phyloP scores from a whole-genome alignment of 1,140 invertebrate species.

The Lasioglossum albipes region DNA sequence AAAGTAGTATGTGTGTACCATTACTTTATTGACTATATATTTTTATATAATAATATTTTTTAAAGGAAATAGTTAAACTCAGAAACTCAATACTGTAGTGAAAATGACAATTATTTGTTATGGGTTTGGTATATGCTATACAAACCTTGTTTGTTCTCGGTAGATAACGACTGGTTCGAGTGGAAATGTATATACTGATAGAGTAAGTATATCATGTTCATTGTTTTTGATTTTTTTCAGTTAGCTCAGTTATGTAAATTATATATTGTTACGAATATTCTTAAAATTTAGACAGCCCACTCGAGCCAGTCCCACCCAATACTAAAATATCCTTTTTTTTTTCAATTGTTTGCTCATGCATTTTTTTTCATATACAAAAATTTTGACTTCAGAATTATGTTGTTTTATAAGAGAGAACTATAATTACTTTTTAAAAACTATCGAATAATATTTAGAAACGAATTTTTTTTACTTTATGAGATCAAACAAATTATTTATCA shows the following conservation, averaged over 20 bases:
- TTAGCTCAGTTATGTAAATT: conserved; percentile 57
- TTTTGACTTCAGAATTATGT: conserved; percentile 6
- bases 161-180: conserved; percentile 77
- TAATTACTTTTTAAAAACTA: not conserved
- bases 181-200: conserved; percentile 76
- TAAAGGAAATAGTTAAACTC: conserved; percentile 6
- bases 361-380: conserved; percentile 39
- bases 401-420: not conserved
- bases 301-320: conserved; percentile 66
- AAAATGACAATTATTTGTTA: conserved; percentile 65
- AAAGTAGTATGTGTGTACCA: conserved; percentile 2
- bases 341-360: conserved; percentile 29
- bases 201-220: conserved; percentile 76
- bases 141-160: conserved; percentile 75
- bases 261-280: conserved; percentile 49
- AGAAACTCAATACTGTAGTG: conserved; percentile 55
- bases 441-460: not conserved
- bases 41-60: not conserved
- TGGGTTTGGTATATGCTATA: conserved; percentile 69
- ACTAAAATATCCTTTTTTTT: conserved; percentile 23
- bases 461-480: conserved; percentile 8
- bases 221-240: conserved; percentile 72
- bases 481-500: conserved; percentile 30
- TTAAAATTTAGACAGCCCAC: conserved; percentile 71
- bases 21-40: conserved; percentile 1